A percentile compares a stretch with the other conserved stretches of the same genome.
phyloP scores from a whole-genome alignment of 1,140 invertebrate genomes.

The Drosophila punjabiensis region DNA sequence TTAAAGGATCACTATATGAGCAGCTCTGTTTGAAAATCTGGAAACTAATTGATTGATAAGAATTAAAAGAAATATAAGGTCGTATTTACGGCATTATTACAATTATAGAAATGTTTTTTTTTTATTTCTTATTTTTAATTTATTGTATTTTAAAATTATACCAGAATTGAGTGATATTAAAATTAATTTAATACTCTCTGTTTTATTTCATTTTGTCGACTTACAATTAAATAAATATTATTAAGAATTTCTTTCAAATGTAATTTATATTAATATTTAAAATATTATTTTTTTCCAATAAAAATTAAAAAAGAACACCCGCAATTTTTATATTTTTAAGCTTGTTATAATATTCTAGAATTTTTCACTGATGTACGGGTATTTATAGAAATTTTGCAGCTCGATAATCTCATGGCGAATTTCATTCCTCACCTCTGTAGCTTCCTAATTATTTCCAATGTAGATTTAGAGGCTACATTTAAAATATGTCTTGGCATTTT shows the following conservation, averaged over 20 bases:
- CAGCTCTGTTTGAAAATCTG: neutral
- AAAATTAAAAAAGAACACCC: too few species aligned
- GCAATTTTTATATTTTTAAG: too few species aligned
- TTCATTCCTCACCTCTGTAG: neutral
- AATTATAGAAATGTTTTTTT: neutral
- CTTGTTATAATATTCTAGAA: neutral
- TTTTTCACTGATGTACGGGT: neutral
- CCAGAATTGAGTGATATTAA: neutral
- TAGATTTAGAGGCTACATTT: neutral
- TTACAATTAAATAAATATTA: neutral
- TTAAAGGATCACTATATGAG: neutral
- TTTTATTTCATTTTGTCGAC: neutral
- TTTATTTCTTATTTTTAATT: too few species aligned
- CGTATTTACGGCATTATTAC: neutral
- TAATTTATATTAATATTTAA: neutral
- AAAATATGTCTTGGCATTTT: neutral
- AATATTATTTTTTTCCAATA: too few species aligned
- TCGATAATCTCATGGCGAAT: neutral
- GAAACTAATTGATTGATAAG: neutral
- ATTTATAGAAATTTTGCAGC: neutral
- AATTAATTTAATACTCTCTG: neutral
- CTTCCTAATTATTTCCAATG: conserved; percentile 3
- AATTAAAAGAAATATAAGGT: neutral
- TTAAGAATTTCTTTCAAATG: too few species aligned
- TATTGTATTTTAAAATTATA: neutral